Conservation (phyloP, 2,797 vertebrate species). For the Hoplostethus mediterraneus region DNA sequence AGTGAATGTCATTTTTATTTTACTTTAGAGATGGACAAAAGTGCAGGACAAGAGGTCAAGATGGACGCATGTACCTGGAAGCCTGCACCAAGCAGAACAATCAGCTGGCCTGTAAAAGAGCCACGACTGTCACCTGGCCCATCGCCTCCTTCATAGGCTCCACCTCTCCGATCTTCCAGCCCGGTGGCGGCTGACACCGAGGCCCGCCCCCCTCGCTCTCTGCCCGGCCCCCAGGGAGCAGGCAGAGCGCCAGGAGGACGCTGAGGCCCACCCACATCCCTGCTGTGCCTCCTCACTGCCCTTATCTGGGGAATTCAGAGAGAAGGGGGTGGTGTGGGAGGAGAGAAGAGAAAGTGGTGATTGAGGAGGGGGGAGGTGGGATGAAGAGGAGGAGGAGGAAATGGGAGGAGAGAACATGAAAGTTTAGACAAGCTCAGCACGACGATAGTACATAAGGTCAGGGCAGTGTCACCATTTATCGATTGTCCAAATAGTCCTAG, state of each 20-base stretch:
- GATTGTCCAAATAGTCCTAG: slow-evolving; percentile 3
- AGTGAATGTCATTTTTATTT: background rate
- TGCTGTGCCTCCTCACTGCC: slow-evolving; percentile 53
- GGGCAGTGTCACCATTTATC: background rate
- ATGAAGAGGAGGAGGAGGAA: background rate
- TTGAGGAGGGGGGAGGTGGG: background rate
- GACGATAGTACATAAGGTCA: slow-evolving; percentile 52
- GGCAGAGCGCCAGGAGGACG: slow-evolving; percentile 91
- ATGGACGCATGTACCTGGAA: slow-evolving; percentile 82
- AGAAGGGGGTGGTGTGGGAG: background rate
- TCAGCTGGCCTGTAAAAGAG: slow-evolving; percentile 95
- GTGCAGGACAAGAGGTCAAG: slow-evolving; percentile 1
- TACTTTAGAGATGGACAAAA: background rate
- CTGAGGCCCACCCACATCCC: slow-evolving; percentile 90
- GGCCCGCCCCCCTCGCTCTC: slow-evolving; percentile 85
- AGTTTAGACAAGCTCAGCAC: slow-evolving; percentile 26
- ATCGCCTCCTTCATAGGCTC: slow-evolving; percentile 88
- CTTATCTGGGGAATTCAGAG: slow-evolving; percentile 39
- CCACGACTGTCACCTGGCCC: slow-evolving; percentile 91
- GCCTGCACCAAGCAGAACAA: slow-evolving; percentile 93
- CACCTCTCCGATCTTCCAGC: slow-evolving; percentile 87
- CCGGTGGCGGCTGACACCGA: slow-evolving; percentile 85
- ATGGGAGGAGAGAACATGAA: slow-evolving; percentile 7
- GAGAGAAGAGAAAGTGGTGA: background rate
- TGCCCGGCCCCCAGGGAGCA: slow-evolving; percentile 87